Conservation (phyloP, 2,888 invertebrate genomes). For the Drosophila ochracea region DNA sequence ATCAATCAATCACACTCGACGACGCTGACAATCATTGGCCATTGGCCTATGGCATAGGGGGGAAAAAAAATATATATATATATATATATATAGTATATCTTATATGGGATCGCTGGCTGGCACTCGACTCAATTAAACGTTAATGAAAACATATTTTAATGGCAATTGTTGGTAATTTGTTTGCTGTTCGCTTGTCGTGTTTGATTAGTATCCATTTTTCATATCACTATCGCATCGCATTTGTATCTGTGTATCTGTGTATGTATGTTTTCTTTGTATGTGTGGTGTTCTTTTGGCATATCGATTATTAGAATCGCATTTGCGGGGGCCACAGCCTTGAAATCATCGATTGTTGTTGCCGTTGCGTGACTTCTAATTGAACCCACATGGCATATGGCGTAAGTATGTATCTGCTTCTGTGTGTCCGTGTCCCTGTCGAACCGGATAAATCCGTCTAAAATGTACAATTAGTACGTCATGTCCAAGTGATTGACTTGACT, state of each 20-base stretch:
- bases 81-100: background rate
- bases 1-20: constrained; percentile 71
- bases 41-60: constrained; percentile 43
- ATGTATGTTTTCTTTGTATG: background rate
- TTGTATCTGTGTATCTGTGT: background rate
- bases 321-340: constrained; percentile 53
- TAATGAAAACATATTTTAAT: constrained; percentile 68
- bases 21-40: constrained; percentile 58
- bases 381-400: constrained; percentile 29
- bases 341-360: constrained; percentile 48
- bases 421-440: constrained; percentile 33
- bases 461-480: constrained; percentile 63
- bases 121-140: constrained; percentile 58
- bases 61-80: constrained; percentile 4
- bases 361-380: constrained; percentile 39
- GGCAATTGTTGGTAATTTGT: constrained; percentile 67
- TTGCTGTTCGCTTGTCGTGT: constrained; percentile 41
- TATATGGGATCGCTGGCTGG: constrained; percentile 11
- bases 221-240: constrained; percentile 20
- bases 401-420: constrained; percentile 11
- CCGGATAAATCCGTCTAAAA: constrained; percentile 66
- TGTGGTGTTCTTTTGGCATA: constrained; percentile 25
- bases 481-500: constrained; percentile 68
- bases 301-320: constrained; percentile 39
- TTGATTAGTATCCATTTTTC: constrained; percentile 36